phyloP scores from a whole-genome alignment of 1,140 invertebrate genomes.

The Drosophila leontia region DNA sequence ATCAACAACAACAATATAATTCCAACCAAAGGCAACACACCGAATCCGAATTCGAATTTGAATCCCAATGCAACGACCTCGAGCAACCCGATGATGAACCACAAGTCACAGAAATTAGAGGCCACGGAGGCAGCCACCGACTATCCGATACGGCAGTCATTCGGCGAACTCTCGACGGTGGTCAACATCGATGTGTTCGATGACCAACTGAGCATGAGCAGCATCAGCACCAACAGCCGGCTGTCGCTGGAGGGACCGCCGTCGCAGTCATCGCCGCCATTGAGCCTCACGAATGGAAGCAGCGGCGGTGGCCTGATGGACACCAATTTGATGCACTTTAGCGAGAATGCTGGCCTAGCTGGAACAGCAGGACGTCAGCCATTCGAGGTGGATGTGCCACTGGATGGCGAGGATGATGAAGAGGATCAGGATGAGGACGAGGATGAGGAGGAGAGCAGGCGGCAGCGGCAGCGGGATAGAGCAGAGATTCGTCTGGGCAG shows the following conservation, averaged over 20 bases:
- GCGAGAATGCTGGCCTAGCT: slow-evolving; percentile 74
- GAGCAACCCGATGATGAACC: neutral
- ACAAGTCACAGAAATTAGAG: slow-evolving; percentile 15
- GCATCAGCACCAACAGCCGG: slow-evolving; percentile 92
- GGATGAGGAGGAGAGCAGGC: neutral
- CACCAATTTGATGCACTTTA: slow-evolving; percentile 91
- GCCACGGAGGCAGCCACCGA: neutral
- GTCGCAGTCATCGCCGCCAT: slow-evolving; percentile 88
- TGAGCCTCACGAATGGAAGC: slow-evolving; percentile 85
- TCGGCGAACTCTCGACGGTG: slow-evolving; percentile 65
- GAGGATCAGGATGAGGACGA: neutral
- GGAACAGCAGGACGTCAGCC: neutral
- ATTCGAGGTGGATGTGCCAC: slow-evolving; percentile 84
- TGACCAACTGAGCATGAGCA: slow-evolving; percentile 92
- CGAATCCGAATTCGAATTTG: slow-evolving; percentile 35
- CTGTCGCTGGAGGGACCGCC: slow-evolving; percentile 91
- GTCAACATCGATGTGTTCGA: slow-evolving; percentile 86
- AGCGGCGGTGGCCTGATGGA: slow-evolving; percentile 85
- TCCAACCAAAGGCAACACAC: slow-evolving; percentile 35
- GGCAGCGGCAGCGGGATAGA: slow-evolving; percentile 5
- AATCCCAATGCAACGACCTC: slow-evolving; percentile 32
- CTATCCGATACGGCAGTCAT: slow-evolving; percentile 19
- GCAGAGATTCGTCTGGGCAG: slow-evolving; percentile 17
- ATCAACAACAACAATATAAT: slow-evolving; percentile 63
- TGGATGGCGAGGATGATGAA: neutral